Evolutionary conservation across 2,888 invertebrate species (phyloP), one percentile per base, ranked within the genome.

Genomic region (Unio delphinus): DNA sequence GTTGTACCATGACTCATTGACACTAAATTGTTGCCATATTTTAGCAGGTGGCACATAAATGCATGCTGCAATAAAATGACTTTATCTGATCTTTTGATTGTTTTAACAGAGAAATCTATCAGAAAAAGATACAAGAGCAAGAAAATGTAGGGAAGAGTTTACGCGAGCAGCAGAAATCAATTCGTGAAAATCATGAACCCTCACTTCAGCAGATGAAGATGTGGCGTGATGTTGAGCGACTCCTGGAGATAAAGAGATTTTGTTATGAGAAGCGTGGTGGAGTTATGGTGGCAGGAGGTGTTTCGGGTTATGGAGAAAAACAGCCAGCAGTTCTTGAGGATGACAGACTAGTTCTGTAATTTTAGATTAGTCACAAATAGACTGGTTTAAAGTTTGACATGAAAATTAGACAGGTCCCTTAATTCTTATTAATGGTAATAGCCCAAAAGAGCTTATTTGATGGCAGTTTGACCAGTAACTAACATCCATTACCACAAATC

Each of bases 61-160:
- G 15, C 45, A 45, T 45, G 45, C 15, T 15, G 45, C 15, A 45
- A 45, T 45, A 45, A 45, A 45, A 4, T 45, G 15, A 45, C 15
- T 45, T 45, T 45, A 45, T 20, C 23, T 34, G 17, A 57, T 60
- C 20, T 18, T 57, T 62, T 15, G 18, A n/a, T 75, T 78, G 65
- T 67, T 58, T 91, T 30, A 91, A 88, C 89, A 93, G 94, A 89
- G 94, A 94, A 78, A 91, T 92, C 76, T 91, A 94, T 82, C 92
- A 92, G 81, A 91, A 91, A 77, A 92, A 92, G 84, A 92, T 94
- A 64, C 90, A 91, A 68, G 93, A 94, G 80, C 91, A 93, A 83
- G 93, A 94, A 87, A 92, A 90, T 75, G 79, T 90, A 23, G 90
- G 91, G 20, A 90, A 91, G 68, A 84, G 88, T 62, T 80, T 91